Percentiles rank a stretch among this genome's conserved stretches.
phyloP scores from a whole-genome alignment of 2,797 vertebrate genomes.

The Intellagama lesueurii region DNA sequence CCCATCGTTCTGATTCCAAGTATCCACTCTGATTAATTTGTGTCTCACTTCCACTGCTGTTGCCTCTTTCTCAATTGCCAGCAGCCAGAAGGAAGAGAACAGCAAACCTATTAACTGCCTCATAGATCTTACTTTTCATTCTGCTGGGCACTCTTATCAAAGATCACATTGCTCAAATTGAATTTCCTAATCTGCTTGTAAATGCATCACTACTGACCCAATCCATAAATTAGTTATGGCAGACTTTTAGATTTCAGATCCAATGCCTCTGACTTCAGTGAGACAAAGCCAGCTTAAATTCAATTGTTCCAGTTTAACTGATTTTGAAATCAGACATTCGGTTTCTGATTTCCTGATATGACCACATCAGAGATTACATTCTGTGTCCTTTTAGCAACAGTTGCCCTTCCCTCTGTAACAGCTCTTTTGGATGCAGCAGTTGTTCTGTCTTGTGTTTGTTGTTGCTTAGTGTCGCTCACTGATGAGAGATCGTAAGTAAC shows the following conservation, averaged over 20 bases:
- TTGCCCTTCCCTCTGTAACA: background rate
- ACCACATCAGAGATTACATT: background rate
- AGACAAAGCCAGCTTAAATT: slow-evolving; percentile 28
- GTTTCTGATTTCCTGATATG: slow-evolving; percentile 1
- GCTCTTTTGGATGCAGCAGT: no score
- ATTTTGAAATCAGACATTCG: background rate
- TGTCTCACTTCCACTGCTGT: slow-evolving; percentile 18
- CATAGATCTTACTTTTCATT: slow-evolving; percentile 42
- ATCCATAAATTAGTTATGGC: slow-evolving; percentile 24
- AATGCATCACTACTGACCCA: slow-evolving; percentile 36
- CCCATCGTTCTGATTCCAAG: slow-evolving; percentile 15
- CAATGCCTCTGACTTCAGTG: slow-evolving; percentile 15
- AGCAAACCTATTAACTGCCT: slow-evolving; percentile 40
- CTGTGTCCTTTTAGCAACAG: background rate
- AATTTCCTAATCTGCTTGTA: slow-evolving; percentile 44
- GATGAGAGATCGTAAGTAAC: no score
- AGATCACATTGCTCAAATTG: slow-evolving; percentile 40
- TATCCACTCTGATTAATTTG: slow-evolving; percentile 38
- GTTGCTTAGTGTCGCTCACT: no score
- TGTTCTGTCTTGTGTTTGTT: no score
- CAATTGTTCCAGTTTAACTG: slow-evolving; percentile 32
- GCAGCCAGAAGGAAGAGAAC: slow-evolving; percentile 21
- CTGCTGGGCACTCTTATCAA: slow-evolving; percentile 37
- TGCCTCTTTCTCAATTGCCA: slow-evolving; percentile 32
- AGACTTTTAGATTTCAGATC: slow-evolving; percentile 37